Evolutionary conservation across 2,113 vertebrate species (phyloP), one percentile per base, ranked within the genome.

Genomic region (Limnothrissa miodon): DNA sequence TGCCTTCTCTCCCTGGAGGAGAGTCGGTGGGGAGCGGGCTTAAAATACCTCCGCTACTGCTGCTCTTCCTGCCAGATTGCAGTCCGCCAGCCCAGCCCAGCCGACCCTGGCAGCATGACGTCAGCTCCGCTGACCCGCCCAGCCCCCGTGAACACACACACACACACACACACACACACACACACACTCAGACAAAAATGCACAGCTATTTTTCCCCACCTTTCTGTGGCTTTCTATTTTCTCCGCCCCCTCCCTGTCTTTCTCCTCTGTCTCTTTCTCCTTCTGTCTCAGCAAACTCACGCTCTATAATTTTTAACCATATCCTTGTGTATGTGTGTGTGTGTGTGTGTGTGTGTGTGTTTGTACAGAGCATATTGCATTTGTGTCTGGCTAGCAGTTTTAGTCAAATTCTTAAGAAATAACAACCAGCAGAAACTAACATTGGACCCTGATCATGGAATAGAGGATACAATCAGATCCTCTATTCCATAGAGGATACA

Each of bases 11-110:
- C 82, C 87, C 82, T 87, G 78, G 70, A 87, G 74, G 45, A 90
- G 92, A 86, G 88, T 87, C 87, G 86, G 85, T 85, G 74, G 80
- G 84, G 33, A 80, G 7, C 44, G 53, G 44, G 84, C 87, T 87
- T 89, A 91, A 94, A 93, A 94, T 92, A 93, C 85, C 56, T 45
- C 56, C 11, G 46, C 87, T 70, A 81, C 42, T 6, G 82, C 62
- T 86, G 66, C 82, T 83, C 85, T 78, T 45, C 78, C 83, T 83
- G 11, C 33, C 15, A 4, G n/a, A n/a, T n/a, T n/a, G n/a, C n/a
- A n/a, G n/a, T n/a, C n/a, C n/a, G n/a, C n/a, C n/a, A n/a, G 5
- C 45, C 13, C 45, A 13, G 45, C 45, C 45, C 45, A 46, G 48
- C 51, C 11, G 15, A 21, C 51, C 19, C 48, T 19, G 21, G 19